Base-by-base conservation (phyloP, 1,140 invertebrate genomes). In the Antheraea mylitta region DNA sequence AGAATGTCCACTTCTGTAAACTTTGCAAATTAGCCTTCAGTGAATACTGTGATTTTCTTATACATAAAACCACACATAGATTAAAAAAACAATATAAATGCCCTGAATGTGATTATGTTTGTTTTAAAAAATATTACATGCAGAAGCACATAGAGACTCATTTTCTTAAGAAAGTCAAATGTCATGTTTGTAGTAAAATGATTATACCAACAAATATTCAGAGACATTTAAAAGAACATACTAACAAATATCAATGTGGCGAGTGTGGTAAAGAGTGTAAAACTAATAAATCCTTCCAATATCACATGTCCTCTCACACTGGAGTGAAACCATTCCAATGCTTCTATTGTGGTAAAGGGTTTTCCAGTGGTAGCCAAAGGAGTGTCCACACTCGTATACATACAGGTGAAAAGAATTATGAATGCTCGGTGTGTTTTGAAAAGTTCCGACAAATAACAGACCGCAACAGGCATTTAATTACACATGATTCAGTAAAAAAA, bases 281-380 rank as follows among this genome's bases (percentile, higher is more conserved):
- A 5, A 38, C 4, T 9, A 38, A 64, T 19, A 16, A 13, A 10
- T 10, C 18, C n/a, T 45, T 42, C 36, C 18, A 42, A 9, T 42
- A 58, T 11, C 73, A 74, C 42, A 69, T 69, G 64, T n/a, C 36
- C 13, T 7, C 42, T n/a, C 73, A 74, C n/a, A 71, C 67, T 9
- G 69, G 73, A 0, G 64, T 69, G 2, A 74, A 69, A 22, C 9
- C 7, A n/a, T 69, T 45, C 60, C 69, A 74, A 45, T 71, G 69
- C 45, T 16, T 69, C 5, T 67, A 71, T 38, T 74, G 73, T 13
- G 67, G 67, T 6, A 70, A 58, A 18, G 69, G 60, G 0, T 74
- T 69, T 37, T 11, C 37, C 0, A 53, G 7, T 22, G 11, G 42
- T 7, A 0, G 8, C 10, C 58, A 36, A 0, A 65, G 58, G 13